A percentile compares a stretch with the other conserved stretches of the same genome.
phyloP scores from a whole-genome alignment of 2,888 invertebrate genomes.

The Drosophila peninsularis region DNA sequence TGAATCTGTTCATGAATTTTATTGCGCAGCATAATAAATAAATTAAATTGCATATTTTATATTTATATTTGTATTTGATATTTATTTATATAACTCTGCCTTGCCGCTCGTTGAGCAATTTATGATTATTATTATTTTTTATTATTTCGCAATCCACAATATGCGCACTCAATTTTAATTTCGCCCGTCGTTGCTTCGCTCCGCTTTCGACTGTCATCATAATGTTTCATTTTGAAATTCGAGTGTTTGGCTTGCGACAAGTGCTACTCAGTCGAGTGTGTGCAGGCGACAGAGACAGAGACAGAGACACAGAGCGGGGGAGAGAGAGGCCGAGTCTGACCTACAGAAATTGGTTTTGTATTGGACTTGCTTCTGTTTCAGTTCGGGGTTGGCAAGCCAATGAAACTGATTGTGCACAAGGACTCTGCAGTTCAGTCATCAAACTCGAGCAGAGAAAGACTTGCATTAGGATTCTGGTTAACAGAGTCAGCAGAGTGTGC shows the following conservation, averaged over 20 bases:
- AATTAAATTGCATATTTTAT: slow-evolving; percentile 38
- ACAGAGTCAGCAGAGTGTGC: neutral
- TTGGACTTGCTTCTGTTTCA: slow-evolving; percentile 23
- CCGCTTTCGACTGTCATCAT: slow-evolving; percentile 53
- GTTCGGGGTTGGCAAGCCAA: slow-evolving; percentile 28
- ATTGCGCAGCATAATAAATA: slow-evolving; percentile 67
- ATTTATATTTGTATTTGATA: neutral
- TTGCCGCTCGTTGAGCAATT: slow-evolving; percentile 44
- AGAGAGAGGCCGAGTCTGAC: neutral
- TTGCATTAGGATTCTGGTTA: slow-evolving; percentile 6
- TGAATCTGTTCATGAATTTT: slow-evolving; percentile 17
- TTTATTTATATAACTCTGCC: slow-evolving; percentile 1
- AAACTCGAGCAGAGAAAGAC: slow-evolving; percentile 9
- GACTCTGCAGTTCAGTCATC: slow-evolving; percentile 20
- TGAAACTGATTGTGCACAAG: slow-evolving; percentile 36
- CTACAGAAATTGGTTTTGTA: slow-evolving; percentile 16
- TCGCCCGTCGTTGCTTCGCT: slow-evolving; percentile 19
- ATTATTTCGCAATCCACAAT: slow-evolving; percentile 58
- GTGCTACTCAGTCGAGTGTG: slow-evolving; percentile 33
- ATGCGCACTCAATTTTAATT: slow-evolving; percentile 66
- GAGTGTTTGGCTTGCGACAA: slow-evolving; percentile 53
- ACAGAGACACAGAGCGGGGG: too few species aligned
- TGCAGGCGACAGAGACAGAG: slow-evolving; percentile 1
- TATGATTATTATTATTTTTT: slow-evolving; percentile 49
- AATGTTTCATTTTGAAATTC: slow-evolving; percentile 62